phyloP scores from a whole-genome alignment of 2,888 invertebrate genomes.

The Aspidiotus destructor region DNA sequence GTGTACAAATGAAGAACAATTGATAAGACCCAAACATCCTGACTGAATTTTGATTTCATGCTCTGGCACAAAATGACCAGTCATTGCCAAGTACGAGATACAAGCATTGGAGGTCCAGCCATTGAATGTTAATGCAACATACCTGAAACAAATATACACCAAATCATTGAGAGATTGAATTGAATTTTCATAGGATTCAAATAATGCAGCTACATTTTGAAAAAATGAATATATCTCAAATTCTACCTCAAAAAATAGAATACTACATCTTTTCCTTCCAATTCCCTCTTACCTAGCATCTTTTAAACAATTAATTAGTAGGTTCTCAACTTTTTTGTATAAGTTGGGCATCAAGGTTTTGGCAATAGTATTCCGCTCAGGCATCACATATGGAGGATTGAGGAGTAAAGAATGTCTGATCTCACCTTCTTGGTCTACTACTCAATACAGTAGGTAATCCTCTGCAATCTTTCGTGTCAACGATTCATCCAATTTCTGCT shows the following conservation, averaged over 20 bases:
- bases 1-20: background rate
- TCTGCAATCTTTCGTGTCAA: background rate
- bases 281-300: background rate
- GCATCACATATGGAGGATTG: background rate
- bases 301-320: background rate
- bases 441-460: background rate
- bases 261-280: background rate
- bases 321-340: background rate
- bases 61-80: background rate
- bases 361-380: background rate
- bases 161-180: background rate
- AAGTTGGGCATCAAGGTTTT: background rate
- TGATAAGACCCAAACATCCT: background rate
- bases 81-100: background rate
- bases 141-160: background rate
- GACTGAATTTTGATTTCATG: background rate
- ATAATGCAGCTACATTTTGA: background rate
- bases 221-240: background rate
- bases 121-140: slow-evolving; percentile 9
- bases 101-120: background rate
- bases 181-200: background rate
- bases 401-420: background rate
- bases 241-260: background rate
- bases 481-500: background rate
- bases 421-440: background rate